Percentiles rank a stretch among this genome's conserved stretches.
phyloP scores from a whole-genome alignment of 2,888 invertebrate species.

The Phalera bucephala region DNA sequence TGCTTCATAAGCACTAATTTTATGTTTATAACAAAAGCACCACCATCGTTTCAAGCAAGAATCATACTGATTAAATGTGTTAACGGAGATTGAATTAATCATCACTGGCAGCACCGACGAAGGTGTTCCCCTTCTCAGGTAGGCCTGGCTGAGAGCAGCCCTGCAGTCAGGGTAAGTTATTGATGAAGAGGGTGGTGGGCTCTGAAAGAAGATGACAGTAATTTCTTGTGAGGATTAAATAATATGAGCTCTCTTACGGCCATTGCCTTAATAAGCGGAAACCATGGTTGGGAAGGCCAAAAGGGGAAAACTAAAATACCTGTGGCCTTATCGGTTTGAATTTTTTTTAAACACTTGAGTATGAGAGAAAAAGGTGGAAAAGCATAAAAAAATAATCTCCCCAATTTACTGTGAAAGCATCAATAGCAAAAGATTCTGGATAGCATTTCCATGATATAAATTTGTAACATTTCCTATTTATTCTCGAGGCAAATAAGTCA shows the following conservation, averaged over 20 bases:
- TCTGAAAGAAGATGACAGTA: constrained; percentile 2
- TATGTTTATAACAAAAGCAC: not conserved
- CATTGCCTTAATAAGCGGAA: constrained; percentile 1
- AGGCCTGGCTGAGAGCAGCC: constrained; percentile 2
- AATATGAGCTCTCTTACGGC: not conserved
- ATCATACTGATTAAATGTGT: constrained; percentile 2
- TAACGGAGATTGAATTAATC: constrained; percentile 1
- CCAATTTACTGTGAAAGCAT: constrained; percentile 7
- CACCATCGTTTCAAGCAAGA: not conserved
- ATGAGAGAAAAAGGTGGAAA: constrained; percentile 6
- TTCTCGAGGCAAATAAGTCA: not conserved
- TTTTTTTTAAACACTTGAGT: constrained; percentile 5
- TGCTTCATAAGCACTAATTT: not conserved
- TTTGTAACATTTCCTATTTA: constrained; percentile 1
- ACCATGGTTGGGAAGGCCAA: constrained; percentile 8
- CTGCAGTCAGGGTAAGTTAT: constrained; percentile 2
- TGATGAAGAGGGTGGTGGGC: not conserved
- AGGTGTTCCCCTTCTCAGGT: not conserved
- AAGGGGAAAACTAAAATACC: constrained; percentile 11
- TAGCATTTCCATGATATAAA: constrained; percentile 4
- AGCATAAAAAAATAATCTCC: constrained; percentile 2
- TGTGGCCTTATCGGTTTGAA: constrained; percentile 1
- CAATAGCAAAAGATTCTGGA: constrained; percentile 1
- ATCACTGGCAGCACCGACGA: not conserved
- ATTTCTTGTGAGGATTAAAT: constrained; percentile 1